phyloP scores from a whole-genome alignment of 2,797 vertebrate species.

The Emys orbicularis region DNA sequence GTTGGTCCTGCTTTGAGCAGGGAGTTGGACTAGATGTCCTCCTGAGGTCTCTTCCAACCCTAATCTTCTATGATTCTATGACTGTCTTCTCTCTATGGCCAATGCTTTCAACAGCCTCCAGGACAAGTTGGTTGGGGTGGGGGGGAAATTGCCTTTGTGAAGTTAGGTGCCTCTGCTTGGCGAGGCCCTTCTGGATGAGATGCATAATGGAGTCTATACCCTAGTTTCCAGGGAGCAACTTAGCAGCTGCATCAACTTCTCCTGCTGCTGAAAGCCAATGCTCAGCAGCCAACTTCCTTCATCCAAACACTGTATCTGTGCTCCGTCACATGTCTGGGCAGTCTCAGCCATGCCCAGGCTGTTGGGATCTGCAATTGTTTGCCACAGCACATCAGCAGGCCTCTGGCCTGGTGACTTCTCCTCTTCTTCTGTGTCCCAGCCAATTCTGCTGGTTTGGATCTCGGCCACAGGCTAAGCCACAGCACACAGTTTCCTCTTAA shows the following conservation, averaged over 20 bases:
- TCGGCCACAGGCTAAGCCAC: not conserved
- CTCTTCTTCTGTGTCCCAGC: not conserved
- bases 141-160: not conserved
- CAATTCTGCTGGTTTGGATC: not conserved
- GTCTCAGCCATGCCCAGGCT: constrained; percentile 4
- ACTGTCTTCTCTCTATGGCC: not conserved
- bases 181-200: not conserved
- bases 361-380: not conserved
- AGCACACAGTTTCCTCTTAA: not conserved
- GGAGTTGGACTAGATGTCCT: no score
- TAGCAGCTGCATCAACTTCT: not conserved
- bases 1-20: no score
- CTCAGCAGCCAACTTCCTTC: not conserved
- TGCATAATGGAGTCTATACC: not conserved
- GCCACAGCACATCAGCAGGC: not conserved
- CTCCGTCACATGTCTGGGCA: accelerated
- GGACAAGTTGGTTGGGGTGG: not conserved
- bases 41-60: no score
- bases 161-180: not conserved
- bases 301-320: not conserved
- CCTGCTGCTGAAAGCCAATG: not conserved
- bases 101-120: not conserved
- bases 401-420: constrained; percentile 27
- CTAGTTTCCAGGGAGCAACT: not conserved
- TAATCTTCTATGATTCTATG: no score